Conservation (phyloP, 2,888 invertebrate genomes). For the Papilio demoleus region DNA sequence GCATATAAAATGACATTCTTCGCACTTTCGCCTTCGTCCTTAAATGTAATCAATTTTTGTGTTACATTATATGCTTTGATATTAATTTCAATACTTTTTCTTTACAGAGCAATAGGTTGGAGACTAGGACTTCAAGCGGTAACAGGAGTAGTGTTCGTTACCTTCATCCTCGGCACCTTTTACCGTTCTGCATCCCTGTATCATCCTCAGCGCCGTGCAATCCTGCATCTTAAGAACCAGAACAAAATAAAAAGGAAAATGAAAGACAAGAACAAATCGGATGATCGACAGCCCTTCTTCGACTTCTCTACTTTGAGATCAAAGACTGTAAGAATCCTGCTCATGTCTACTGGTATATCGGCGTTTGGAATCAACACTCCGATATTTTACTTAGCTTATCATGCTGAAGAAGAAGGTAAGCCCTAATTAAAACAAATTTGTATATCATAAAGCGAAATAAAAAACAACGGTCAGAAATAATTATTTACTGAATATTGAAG, state of each 20-base stretch:
- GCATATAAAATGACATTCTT: neutral
- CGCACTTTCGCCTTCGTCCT: neutral
- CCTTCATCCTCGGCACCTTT: conserved; percentile 93
- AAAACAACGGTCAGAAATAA: too few relatives aligned
- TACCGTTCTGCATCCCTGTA: conserved; percentile 95
- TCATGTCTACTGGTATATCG: conserved; percentile 90
- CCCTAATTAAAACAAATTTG: neutral
- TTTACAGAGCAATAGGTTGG: conserved; percentile 89
- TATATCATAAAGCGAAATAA: neutral
- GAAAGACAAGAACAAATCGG: conserved; percentile 89
- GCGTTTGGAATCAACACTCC: conserved; percentile 94
- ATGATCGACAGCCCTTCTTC: conserved; percentile 92
- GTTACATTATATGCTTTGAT: neutral
- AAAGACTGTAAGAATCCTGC: conserved; percentile 91
- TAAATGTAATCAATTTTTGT: neutral
- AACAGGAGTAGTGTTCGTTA: conserved; percentile 91
- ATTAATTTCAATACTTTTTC: conserved; percentile 28
- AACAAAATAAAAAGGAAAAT: conserved; percentile 88
- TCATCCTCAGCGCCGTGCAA: conserved; percentile 93
- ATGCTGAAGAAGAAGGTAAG: conserved; percentile 89
- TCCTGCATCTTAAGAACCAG: conserved; percentile 94
- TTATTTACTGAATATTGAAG: neutral
- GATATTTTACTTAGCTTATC: conserved; percentile 91
- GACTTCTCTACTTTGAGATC: conserved; percentile 93
- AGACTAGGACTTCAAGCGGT: conserved; percentile 92